Evolutionary conservation across 1,140 invertebrate genomes (phyloP), one percentile per base, ranked within the genome.

Genomic region (Aphaenogaster floridana): DNA sequence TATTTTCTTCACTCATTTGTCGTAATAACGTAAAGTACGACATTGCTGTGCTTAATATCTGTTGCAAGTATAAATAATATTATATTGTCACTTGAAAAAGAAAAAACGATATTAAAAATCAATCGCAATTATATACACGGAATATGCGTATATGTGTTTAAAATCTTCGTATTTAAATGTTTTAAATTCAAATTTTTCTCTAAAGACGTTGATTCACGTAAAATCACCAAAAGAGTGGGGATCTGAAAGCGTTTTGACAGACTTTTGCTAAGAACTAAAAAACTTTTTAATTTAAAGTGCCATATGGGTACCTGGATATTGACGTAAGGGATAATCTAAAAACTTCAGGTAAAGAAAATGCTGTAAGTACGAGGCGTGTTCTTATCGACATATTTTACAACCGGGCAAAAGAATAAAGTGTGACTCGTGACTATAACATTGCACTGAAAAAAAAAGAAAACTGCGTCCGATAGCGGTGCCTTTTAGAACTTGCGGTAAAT

Each of bases 21-120:
- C 68, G 21, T 42, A 91, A 42, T 28, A 91, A 52, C 0, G 90
- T 91, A 69, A 89, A 90, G 2, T 90, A 90, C 0, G 89, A 90
- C 69, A 89, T 71, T 5, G 87, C 74, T 15, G 89, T 89, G 8
- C 89, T 90, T 2, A 89, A 6, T n/a, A 90, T 85, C 89, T 90
- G 28, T 78, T 79, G 6, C 5, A 78, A 71, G 1, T 28, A 72
- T 36, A 63, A 74, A 8, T 52, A 34, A 34, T 86, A 42, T 59
- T 77, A 42, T 36, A 17, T 52, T 28, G 4, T 42, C 1, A 66
- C n/a, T 45, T 45, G 5, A 45, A 8, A 57, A 57, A 9, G 8
- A 57, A 1, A 57, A 21, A 21, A 17, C 4, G 1, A 52, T 17
- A 17, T 52, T 52, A 52, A 52, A 52, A 52, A 13, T 50, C 48